Evolutionary conservation across 2,113 vertebrate species (phyloP).

Genomic region (Pelmatolapia mariae): DNA sequence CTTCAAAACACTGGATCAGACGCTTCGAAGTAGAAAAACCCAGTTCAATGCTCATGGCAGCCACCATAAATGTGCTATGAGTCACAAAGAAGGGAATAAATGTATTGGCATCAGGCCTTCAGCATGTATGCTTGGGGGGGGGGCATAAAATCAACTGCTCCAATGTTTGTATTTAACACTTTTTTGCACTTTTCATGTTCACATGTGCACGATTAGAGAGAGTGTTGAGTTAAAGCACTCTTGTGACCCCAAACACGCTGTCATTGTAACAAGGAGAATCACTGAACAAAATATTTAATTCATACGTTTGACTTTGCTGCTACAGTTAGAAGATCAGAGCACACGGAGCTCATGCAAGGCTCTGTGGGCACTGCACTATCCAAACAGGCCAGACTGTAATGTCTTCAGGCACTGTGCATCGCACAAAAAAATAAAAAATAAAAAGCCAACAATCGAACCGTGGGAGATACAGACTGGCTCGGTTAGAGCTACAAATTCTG

Average conservation of each 20-base stretch:
- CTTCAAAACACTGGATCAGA: neutral
- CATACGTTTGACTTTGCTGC: neutral
- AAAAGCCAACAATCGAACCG: neutral
- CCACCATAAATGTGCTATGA: neutral
- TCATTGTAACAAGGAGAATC: neutral
- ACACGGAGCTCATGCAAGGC: neutral
- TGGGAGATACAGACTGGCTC: neutral
- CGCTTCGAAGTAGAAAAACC: neutral
- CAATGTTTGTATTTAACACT: neutral
- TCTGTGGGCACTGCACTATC: neutral
- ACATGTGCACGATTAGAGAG: neutral
- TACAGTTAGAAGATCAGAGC: neutral
- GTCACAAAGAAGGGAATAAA: neutral
- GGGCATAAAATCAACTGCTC: neutral
- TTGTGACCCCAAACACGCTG: neutral
- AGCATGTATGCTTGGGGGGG: neutral
- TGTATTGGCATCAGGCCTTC: neutral
- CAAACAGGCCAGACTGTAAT: neutral
- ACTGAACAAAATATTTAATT: neutral
- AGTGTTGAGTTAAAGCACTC: neutral
- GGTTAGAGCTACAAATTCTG: neutral
- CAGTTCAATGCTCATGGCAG: neutral
- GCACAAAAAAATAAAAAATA: neutral
- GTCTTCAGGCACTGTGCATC: neutral
- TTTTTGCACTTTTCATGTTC: neutral